Percentiles rank a stretch among this genome's conserved stretches.
These are phyloP conservation scores for Lagorchestes hirsutus DNA, from an alignment of 2,797 vertebrate species.

Conservation along the genomic window DNA sequence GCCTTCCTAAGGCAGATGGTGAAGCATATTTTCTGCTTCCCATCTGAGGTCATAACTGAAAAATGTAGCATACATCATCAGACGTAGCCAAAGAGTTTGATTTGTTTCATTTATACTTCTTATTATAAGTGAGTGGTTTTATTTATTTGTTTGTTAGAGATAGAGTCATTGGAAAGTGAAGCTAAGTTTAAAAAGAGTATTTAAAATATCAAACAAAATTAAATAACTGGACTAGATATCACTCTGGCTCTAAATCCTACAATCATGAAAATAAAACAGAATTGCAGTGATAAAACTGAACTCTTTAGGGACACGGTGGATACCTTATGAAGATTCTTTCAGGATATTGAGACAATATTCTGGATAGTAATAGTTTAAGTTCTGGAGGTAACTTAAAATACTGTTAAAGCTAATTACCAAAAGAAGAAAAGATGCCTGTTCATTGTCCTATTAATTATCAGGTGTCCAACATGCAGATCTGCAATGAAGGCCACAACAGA, in stretches of 20 bases:
- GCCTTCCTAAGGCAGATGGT: background rate
- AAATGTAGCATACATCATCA: background rate
- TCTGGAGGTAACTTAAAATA: slow-evolving; percentile 43
- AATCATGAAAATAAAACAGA: background rate
- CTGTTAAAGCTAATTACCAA: slow-evolving; percentile 56
- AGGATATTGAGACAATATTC: background rate
- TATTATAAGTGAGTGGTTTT: background rate
- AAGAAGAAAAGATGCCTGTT: slow-evolving; percentile 54
- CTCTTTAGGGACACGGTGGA: background rate
- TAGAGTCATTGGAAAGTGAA: background rate
- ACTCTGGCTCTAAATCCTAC: background rate
- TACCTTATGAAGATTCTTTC: slow-evolving; percentile 55
- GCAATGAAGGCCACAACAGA: slow-evolving; percentile 50
- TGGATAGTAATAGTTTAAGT: slow-evolving; percentile 31
- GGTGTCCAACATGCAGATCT: background rate
- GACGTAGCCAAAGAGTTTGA: background rate
- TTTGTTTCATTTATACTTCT: background rate
- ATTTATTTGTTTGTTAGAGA: background rate
- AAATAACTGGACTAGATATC: background rate
- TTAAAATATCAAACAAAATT: slow-evolving; percentile 1
- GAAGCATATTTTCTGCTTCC: background rate
- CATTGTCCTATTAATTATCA: slow-evolving; percentile 52
- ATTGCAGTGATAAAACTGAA: fast-evolving
- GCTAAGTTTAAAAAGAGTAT: background rate
- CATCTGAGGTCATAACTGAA: background rate